Base-by-base conservation (phyloP, 2,797 vertebrate species). In the Cirrhinus mrigala region DNA sequence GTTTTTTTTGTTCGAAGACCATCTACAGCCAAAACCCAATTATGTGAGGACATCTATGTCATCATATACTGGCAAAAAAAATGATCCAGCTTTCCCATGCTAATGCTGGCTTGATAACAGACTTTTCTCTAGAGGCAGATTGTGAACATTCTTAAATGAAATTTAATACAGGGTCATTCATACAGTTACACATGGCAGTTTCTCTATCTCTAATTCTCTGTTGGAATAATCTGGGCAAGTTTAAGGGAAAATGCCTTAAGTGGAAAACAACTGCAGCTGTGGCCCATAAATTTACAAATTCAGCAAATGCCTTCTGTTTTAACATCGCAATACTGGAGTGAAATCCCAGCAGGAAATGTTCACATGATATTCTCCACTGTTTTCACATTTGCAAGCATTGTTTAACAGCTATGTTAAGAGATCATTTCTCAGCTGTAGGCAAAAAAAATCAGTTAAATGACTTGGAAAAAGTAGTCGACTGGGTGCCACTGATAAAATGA, bases 171-270 rank as follows among this genome's bases (percentile, higher is more conserved):
- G 37, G 40, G 48, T 46, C 77, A 44, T 64, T 60, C n/a, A 69
- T 54, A 54, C 46, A 64, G 44, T 48, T 54, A 24, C 79, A 66
- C 56, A 50, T 68, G 29, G 52, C 52, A 73, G 46, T 54, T 87
- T 84, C 62, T 86, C 46, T 22, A 40, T 54, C 66, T 56, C 56
- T 66, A 52, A 84, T 79, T 77, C 73, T 78, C 44, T 22, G 16
- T 74, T 62, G 37, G 80, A 83, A 88, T 76, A 54, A 88, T 85
- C 54, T 87, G 83, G 86, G 44, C 69, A 44, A 60, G 69, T 52
- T 86, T 24, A 74, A 44, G 54, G 76, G 60, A 60, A 76, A 71
- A 77, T 69, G 54, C 79, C 69, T n/a, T 62, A 68, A 69, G 66
- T 83, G 80, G 50, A 82, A 75, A 46, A 73, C 64, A 81, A 68